A percentile compares a stretch with the other conserved stretches of the same genome.
phyloP scores from a whole-genome alignment of 2,797 vertebrate species.

The Selene dorsalis region DNA sequence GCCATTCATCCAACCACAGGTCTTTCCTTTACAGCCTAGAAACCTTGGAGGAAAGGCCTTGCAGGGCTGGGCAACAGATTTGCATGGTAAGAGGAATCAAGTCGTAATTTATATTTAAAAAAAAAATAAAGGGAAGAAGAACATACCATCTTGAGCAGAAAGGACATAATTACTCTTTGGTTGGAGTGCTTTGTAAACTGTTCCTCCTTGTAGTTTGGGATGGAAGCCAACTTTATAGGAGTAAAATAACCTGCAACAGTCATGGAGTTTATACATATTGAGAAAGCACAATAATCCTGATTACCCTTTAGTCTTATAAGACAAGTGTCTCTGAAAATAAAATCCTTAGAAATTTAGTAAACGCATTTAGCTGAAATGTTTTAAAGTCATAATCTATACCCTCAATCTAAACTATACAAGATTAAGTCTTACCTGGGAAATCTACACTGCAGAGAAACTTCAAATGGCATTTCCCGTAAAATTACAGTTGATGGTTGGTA shows the following conservation, averaged over 20 bases:
- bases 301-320: neutral
- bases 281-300: neutral
- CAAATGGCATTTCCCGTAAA: slow-evolving; percentile 70
- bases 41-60: neutral
- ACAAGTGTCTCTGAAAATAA: neutral
- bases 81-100: neutral
- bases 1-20: neutral
- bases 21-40: neutral
- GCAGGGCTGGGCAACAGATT: neutral
- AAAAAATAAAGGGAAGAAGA: neutral
- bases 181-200: slow-evolving; percentile 54
- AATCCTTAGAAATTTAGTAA: neutral
- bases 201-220: slow-evolving; percentile 54
- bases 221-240: slow-evolving; percentile 70
- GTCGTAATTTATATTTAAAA: neutral
- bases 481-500: slow-evolving; percentile 59
- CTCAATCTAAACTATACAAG: too few species aligned
- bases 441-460: slow-evolving; percentile 66
- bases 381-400: too few species aligned
- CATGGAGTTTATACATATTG: neutral
- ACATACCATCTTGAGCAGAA: slow-evolving; percentile 72
- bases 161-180: slow-evolving; percentile 33
- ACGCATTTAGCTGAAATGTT: too few species aligned
- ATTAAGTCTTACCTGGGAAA: slow-evolving; percentile 70
- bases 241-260: slow-evolving; percentile 66